Evolutionary conservation across 2,797 vertebrate species (phyloP), one percentile per base, ranked within the genome.

Genomic region (Fringilla coelebs): DNA sequence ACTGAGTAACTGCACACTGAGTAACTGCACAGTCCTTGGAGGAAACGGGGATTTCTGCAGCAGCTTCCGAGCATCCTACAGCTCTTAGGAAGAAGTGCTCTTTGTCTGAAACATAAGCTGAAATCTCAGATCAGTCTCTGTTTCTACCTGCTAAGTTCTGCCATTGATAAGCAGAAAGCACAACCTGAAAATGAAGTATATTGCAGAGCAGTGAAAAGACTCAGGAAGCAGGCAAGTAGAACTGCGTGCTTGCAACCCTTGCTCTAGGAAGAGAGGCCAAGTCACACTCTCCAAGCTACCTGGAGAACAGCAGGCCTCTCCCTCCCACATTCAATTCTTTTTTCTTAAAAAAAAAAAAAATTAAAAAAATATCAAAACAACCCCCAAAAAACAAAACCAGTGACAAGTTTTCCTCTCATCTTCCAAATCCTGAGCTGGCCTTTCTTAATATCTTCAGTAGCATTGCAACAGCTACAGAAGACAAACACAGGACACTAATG

Each of bases 31-130:
- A 16, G 13, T 9, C 45, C 26, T 16, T 25, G 18, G 10, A 80
- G 54, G 18, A 90, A 74, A 76, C 0, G 10, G 13, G 0, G 7
- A 20, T 66, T 93, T 67, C 75, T 43, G 72, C 15, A n/a, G 26
- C 17, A 46, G 43, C 13, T 78, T 89, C 45, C 28, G 40, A 76
- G 68, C 36, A 22, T 6, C 49, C 24, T 11, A 32, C 0, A 0
- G 22, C 41, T 76, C 38, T 55, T 2, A 7, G 20, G 31, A 63
- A 18, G 25, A 58, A 68, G 29, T 4, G 55, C 11, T 77, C 48
- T 82, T 48, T 8, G 36, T 26, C 51, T 46, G 51, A 57, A 89
- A 48, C 3, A 5, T 7, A 19, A 78, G 17, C 13, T 81, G 79
- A 55, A 54, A 85, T 72, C 71, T 60, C 40, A 81, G 7, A 34